These are phyloP conservation scores for Phataginus tetradactyla DNA, from an alignment of 2,797 vertebrate species.

Conservation along the genomic window DNA sequence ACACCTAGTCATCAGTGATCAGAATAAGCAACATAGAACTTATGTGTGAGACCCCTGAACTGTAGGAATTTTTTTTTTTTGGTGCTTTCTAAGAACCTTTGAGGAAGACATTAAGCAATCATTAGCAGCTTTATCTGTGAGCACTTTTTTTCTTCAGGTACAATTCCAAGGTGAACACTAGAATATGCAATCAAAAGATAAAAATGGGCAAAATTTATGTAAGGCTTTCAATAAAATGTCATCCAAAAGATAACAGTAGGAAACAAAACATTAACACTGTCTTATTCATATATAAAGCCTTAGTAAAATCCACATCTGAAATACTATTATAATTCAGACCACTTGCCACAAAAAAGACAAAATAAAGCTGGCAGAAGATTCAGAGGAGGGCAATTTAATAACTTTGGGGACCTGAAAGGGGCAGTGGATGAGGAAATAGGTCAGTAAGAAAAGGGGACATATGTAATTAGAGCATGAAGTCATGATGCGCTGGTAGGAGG, in stretches of 20 bases:
- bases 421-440: background rate
- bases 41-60: background rate
- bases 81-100: background rate
- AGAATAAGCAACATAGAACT: background rate
- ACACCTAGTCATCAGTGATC: background rate
- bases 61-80: background rate
- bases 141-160: constrained; percentile 27
- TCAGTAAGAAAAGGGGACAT: background rate
- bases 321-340: background rate
- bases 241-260: constrained; percentile 10
- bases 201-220: constrained; percentile 30
- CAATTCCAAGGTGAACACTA: constrained; percentile 5
- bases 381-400: background rate
- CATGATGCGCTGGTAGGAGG: background rate
- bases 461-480: background rate
- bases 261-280: background rate
- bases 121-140: background rate
- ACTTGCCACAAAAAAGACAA: constrained; percentile 22
- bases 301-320: constrained; percentile 31
- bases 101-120: background rate
- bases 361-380: constrained; percentile 17
- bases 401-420: background rate
- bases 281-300: background rate
- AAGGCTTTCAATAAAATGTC: constrained; percentile 4
- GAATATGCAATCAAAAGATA: constrained; percentile 38